Evolutionary conservation across 1,140 invertebrate genomes (phyloP).

Genomic region (Hetaerina americana): DNA sequence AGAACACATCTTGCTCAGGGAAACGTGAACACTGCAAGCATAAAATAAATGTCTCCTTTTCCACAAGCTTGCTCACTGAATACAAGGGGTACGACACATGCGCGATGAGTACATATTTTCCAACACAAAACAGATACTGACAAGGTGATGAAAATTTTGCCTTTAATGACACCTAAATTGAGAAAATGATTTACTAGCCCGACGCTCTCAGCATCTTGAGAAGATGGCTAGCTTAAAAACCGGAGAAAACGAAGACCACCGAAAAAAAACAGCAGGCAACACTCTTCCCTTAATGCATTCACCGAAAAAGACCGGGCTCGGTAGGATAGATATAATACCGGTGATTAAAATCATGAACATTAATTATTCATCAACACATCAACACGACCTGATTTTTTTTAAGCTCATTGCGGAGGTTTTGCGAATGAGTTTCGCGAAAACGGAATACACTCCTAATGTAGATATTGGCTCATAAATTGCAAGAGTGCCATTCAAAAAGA

Average conservation of each 20-base stretch:
- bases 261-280: not conserved
- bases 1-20: too few species aligned
- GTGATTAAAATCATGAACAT: not conserved
- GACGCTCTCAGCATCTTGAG: not conserved
- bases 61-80: too few species aligned
- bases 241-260: too few species aligned
- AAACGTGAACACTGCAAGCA: too few species aligned
- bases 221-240: not conserved
- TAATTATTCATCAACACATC: not conserved
- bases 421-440: not conserved
- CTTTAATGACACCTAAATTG: not conserved
- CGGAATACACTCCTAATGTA: too few species aligned
- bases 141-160: not conserved
- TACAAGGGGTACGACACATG: too few species aligned
- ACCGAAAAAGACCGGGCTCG: not conserved
- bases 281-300: not conserved
- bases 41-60: too few species aligned
- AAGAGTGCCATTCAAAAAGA: too few species aligned
- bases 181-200: not conserved
- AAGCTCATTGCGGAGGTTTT: not conserved
- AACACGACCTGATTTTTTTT: not conserved
- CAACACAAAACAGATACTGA: too few species aligned
- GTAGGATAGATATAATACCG: too few species aligned
- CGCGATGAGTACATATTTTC: too few species aligned
- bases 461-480: too few species aligned